Percentiles rank a stretch among this genome's conserved stretches.
Evolutionary conservation across 2,797 vertebrate species (phyloP).

Genomic region (Mormyrus proboscirostris): DNA sequence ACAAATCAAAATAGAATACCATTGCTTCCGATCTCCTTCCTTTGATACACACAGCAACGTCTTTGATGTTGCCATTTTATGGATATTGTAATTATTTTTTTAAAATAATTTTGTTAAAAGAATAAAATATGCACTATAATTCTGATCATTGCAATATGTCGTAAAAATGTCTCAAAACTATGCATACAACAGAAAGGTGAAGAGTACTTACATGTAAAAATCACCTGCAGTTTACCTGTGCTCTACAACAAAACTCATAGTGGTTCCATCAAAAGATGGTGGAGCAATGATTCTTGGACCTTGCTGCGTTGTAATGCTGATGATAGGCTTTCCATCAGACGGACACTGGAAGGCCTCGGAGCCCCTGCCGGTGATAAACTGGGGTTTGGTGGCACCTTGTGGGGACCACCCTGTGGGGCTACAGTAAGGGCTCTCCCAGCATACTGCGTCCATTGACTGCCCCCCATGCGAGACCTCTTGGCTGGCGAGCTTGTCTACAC

Average conservation of each 20-base stretch:
- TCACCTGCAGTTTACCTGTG: constrained; percentile 68
- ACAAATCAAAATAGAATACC: not conserved
- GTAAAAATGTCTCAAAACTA: not conserved
- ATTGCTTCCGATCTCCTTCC: not conserved
- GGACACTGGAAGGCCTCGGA: not conserved
- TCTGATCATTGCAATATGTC: not conserved
- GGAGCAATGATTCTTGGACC: constrained; percentile 88
- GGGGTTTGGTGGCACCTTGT: constrained; percentile 37
- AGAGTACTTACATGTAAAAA: constrained; percentile 46
- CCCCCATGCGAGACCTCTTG: constrained; percentile 31
- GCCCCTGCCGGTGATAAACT: constrained; percentile 45
- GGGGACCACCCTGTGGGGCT: constrained; percentile 61
- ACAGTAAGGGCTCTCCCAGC: constrained; percentile 70
- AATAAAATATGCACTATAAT: constrained; percentile 4
- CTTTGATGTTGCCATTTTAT: not conserved
- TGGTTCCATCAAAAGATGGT: constrained; percentile 92
- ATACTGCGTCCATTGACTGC: constrained; percentile 34
- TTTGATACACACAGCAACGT: not conserved
- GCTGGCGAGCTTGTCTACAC: constrained; percentile 36
- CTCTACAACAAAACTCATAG: constrained; percentile 96
- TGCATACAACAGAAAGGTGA: not conserved
- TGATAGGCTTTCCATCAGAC: constrained; percentile 73
- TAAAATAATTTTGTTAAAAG: not conserved
- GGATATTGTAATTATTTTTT: not conserved
- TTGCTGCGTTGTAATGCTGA: constrained; percentile 87